Conservation (phyloP, 2,888 invertebrate species). For the Amblyjoppa fuscipennis region DNA sequence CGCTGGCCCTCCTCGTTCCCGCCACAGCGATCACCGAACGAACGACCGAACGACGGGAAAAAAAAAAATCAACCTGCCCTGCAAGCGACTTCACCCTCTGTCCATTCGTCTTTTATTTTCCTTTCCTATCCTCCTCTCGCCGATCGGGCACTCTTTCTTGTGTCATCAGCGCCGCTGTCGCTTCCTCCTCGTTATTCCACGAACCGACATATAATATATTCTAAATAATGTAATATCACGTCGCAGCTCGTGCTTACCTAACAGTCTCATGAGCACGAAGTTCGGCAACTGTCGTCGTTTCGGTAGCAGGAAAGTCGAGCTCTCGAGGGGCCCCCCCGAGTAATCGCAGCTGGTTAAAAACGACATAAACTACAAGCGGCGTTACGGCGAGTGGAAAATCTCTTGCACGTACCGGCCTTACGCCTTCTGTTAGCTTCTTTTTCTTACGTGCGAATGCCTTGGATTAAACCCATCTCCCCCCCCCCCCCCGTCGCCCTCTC, state of each 20-base stretch:
- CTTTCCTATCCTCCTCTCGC: conserved; percentile 8
- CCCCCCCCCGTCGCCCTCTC: background rate
- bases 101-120: conserved; percentile 31
- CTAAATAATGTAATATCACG: conserved; percentile 77
- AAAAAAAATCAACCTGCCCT: conserved; percentile 30
- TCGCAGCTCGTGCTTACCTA: conserved; percentile 71
- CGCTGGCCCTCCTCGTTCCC: conserved; percentile 16
- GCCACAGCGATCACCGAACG: conserved; percentile 18
- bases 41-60: conserved; percentile 31
- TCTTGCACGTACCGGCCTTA: conserved; percentile 37
- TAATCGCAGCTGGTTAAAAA: conserved; percentile 77
- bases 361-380: conserved; percentile 77
- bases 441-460: background rate
- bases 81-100: conserved; percentile 30
- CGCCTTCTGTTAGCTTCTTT: background rate
- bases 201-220: conserved; percentile 75
- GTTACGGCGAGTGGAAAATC: conserved; percentile 64
- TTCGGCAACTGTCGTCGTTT: conserved; percentile 72
- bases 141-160: conserved; percentile 1
- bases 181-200: conserved; percentile 66
- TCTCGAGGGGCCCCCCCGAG: conserved; percentile 67
- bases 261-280: conserved; percentile 70
- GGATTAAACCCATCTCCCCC: background rate
- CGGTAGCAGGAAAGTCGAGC: conserved; percentile 56
- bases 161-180: background rate